These are phyloP conservation scores for Pseudoatta argentina DNA, from an alignment of 1,140 invertebrate genomes.

Conservation along the genomic window DNA sequence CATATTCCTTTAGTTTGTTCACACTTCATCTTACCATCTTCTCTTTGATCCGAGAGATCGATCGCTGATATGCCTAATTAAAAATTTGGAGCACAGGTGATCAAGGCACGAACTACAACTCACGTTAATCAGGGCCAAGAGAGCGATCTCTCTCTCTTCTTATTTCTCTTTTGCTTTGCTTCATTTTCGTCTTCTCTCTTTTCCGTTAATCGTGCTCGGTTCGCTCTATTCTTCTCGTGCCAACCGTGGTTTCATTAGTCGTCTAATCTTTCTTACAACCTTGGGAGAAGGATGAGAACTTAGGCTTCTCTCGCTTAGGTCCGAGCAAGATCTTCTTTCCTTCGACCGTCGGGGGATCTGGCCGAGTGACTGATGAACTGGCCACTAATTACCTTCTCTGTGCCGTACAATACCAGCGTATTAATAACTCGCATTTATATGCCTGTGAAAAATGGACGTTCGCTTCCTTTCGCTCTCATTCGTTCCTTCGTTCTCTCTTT, in stretches of 20 bases:
- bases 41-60: slow-evolving; percentile 13
- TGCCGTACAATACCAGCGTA: slow-evolving; percentile 80
- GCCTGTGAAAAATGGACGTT: slow-evolving; percentile 82
- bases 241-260: slow-evolving; percentile 81
- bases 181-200: slow-evolving; percentile 18
- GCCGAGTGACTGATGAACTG: slow-evolving; percentile 83
- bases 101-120: slow-evolving; percentile 77
- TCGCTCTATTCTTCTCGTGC: slow-evolving; percentile 27
- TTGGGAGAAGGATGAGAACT: slow-evolving; percentile 67
- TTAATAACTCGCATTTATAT: slow-evolving; percentile 84
- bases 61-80: slow-evolving; percentile 76
- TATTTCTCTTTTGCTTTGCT: not conserved
- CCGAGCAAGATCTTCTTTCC: slow-evolving; percentile 66
- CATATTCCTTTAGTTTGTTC: not conserved
- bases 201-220: slow-evolving; percentile 8
- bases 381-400: slow-evolving; percentile 84
- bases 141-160: slow-evolving; percentile 59
- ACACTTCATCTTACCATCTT: slow-evolving; percentile 18
- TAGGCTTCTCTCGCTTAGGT: slow-evolving; percentile 68
- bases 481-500: slow-evolving; percentile 29
- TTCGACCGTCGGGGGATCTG: slow-evolving; percentile 73
- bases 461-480: slow-evolving; percentile 34
- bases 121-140: slow-evolving; percentile 77
- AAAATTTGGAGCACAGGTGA: slow-evolving; percentile 74
- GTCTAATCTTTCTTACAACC: slow-evolving; percentile 81